phyloP scores from a whole-genome alignment of 2,888 invertebrate species.

The Sinhomidia bicolor region DNA sequence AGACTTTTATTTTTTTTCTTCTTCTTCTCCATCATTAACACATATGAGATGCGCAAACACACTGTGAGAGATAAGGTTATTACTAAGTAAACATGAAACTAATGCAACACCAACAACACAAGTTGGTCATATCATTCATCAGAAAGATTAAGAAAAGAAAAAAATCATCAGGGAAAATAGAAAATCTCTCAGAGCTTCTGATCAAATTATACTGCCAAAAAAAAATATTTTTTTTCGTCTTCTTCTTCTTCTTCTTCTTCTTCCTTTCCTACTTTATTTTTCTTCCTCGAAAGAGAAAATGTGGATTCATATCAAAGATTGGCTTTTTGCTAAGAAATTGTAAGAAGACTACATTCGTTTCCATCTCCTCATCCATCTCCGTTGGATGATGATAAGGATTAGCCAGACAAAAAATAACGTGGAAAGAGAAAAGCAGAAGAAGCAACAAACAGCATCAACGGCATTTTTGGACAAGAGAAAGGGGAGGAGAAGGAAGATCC shows the following conservation, averaged over 20 bases:
- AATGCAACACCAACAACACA: slow-evolving; percentile 72
- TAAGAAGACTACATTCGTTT: slow-evolving; percentile 41
- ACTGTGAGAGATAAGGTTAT: slow-evolving; percentile 51
- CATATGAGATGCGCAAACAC: background rate
- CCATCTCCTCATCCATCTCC: slow-evolving; percentile 51
- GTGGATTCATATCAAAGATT: slow-evolving; percentile 65
- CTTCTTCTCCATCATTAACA: background rate
- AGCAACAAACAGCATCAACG: slow-evolving; percentile 15
- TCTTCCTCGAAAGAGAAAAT: slow-evolving; percentile 46
- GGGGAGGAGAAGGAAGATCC: background rate
- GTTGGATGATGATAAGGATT: slow-evolving; percentile 70
- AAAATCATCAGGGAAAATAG: slow-evolving; percentile 73
- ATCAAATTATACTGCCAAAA: slow-evolving; percentile 75
- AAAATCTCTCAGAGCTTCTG: slow-evolving; percentile 72
- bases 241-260: background rate
- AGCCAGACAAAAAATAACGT: slow-evolving; percentile 37
- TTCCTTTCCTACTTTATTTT: background rate
- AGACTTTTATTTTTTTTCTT: no score
- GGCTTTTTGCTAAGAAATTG: slow-evolving; percentile 58
- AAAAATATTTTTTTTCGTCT: slow-evolving; percentile 62
- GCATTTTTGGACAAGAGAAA: background rate
- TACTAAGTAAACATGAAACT: slow-evolving; percentile 67
- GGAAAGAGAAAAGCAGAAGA: slow-evolving; percentile 31
- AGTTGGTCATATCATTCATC: slow-evolving; percentile 73
- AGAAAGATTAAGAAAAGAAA: slow-evolving; percentile 73